These are phyloP conservation scores for Drosophila rellima DNA, from an alignment of 2,888 invertebrate species.

Conservation along the genomic window DNA sequence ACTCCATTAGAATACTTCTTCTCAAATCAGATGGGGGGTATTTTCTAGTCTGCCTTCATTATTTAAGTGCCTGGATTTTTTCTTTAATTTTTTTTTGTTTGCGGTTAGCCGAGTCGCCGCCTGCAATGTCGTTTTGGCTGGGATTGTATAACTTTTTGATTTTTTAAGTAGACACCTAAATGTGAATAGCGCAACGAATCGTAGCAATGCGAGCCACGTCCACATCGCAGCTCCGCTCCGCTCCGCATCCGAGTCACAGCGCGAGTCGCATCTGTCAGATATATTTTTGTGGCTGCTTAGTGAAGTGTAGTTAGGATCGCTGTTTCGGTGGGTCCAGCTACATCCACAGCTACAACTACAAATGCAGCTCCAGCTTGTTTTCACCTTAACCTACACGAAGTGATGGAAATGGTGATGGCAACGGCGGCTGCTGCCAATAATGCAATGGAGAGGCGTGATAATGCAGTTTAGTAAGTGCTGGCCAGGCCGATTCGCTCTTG, in stretches of 20 bases:
- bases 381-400: slow-evolving; percentile 73
- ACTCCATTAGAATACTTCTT: background rate
- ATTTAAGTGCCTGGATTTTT: background rate
- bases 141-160: slow-evolving; percentile 78
- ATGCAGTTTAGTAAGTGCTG: slow-evolving; percentile 80
- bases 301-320: slow-evolving; percentile 79
- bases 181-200: slow-evolving; percentile 81
- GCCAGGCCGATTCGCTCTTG: slow-evolving; percentile 41
- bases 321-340: slow-evolving; percentile 53
- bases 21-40: slow-evolving; percentile 23
- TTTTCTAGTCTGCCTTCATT: background rate
- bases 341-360: slow-evolving; percentile 15
- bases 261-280: slow-evolving; percentile 80
- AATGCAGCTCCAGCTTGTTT: slow-evolving; percentile 60
- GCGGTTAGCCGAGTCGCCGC: slow-evolving; percentile 61
- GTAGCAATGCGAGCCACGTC: slow-evolving; percentile 67
- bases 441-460: slow-evolving; percentile 81
- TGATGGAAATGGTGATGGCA: slow-evolving; percentile 62
- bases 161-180: slow-evolving; percentile 81
- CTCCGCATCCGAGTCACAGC: slow-evolving; percentile 44
- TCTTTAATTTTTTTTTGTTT: slow-evolving; percentile 46
- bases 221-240: slow-evolving; percentile 25
- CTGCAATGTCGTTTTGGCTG: slow-evolving; percentile 64
- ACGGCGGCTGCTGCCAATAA: slow-evolving; percentile 72
- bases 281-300: slow-evolving; percentile 79